Conservation (phyloP, 2,797 vertebrate genomes). For the Dendrocincla fuliginosa region DNA sequence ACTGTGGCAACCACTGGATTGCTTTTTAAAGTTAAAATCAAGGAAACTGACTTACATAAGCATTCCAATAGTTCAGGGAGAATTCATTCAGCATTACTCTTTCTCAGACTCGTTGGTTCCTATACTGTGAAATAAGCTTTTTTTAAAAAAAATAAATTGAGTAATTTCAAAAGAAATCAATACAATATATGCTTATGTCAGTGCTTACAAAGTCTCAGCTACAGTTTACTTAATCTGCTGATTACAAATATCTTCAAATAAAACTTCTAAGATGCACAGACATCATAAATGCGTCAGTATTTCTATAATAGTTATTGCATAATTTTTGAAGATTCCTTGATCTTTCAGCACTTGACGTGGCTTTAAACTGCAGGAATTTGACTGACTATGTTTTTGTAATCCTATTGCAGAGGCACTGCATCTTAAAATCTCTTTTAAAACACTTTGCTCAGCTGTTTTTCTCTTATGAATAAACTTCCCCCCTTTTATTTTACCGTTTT, state of each 20-base stretch:
- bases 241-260: constrained; percentile 8
- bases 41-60: background rate
- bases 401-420: background rate
- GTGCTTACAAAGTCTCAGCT: background rate
- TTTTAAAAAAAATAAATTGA: background rate
- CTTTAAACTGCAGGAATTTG: background rate
- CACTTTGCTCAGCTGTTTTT: background rate
- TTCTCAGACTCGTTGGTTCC: background rate
- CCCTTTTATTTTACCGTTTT: background rate
- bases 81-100: background rate
- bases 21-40: background rate
- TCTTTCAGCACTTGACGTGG: background rate
- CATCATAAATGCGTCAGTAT: background rate
- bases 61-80: background rate
- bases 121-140: constrained; percentile 1
- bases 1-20: background rate
- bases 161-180: constrained; percentile 19
- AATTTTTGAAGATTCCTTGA: background rate
- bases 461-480: background rate
- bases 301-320: background rate
- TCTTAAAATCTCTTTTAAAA: background rate
- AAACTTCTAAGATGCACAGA: background rate
- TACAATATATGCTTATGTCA: background rate
- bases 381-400: background rate
- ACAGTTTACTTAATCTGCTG: background rate